A percentile compares a stretch with the other conserved stretches of the same genome.
Evolutionary conservation across 2,888 invertebrate species (phyloP).

Genomic region (Pegoplata infirma): DNA sequence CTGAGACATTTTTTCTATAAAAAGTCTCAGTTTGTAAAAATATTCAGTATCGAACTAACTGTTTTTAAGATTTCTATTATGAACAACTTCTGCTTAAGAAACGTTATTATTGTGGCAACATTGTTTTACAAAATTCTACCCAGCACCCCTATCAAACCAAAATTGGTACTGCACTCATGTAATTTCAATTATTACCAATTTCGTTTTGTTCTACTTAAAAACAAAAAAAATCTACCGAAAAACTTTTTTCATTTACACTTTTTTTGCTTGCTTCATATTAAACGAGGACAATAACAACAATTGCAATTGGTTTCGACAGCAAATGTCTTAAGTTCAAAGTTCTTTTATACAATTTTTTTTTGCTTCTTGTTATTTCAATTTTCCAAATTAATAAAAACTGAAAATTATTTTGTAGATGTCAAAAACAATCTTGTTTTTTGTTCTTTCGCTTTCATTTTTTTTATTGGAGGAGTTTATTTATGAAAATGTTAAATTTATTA

Average conservation of each 20-base stretch:
- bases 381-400: constrained; percentile 57
- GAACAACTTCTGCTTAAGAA: too few relatives aligned
- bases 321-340: constrained; percentile 59
- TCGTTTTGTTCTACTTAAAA: constrained; percentile 37
- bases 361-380: constrained; percentile 36
- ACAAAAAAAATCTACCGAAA: constrained; percentile 8
- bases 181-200: constrained; percentile 71
- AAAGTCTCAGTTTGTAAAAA: too few relatives aligned
- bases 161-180: constrained; percentile 71
- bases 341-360: constrained; percentile 9
- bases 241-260: constrained; percentile 58
- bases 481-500: constrained; percentile 48
- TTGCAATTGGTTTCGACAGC: constrained; percentile 68
- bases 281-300: constrained; percentile 47
- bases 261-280: constrained; percentile 17
- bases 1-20: too few relatives aligned
- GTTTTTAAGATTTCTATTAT: too few relatives aligned
- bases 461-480: constrained; percentile 34
- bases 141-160: constrained; percentile 18
- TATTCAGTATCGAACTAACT: too few relatives aligned
- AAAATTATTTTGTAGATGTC: constrained; percentile 54
- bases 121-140: neutral
- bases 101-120: too few relatives aligned
- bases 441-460: constrained; percentile 1
- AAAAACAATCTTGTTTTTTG: constrained; percentile 40